These are phyloP conservation scores for Pseudochirops corinnae DNA, from an alignment of 2,797 vertebrate genomes.

Conservation along the genomic window DNA sequence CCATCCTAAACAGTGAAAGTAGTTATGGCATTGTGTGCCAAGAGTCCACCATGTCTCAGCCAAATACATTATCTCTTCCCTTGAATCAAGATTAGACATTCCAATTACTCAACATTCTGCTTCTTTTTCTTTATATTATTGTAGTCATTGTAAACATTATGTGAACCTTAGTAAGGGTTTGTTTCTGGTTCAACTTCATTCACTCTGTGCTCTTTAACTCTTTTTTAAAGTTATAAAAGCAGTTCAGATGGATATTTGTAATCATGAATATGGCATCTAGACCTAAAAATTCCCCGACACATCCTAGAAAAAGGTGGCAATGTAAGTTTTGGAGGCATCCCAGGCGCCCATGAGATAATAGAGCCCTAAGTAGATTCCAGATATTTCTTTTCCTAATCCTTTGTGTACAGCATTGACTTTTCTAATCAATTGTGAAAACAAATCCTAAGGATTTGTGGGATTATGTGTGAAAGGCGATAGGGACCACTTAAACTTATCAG, in stretches of 20 bases:
- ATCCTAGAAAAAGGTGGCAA: not conserved
- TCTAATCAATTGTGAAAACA: conserved; percentile 84
- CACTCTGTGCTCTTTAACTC: not conserved
- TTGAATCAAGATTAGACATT: not conserved
- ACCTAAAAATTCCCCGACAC: not conserved
- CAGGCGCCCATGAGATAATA: conserved; percentile 62
- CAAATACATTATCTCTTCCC: not conserved
- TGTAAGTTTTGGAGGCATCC: conserved; percentile 15
- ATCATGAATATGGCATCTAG: rapidly evolving
- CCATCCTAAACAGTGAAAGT: not conserved
- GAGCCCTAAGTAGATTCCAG: conserved; percentile 75
- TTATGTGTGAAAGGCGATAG: conserved; percentile 80
- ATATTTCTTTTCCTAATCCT: conserved; percentile 83
- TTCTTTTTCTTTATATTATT: not conserved
- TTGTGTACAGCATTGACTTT: conserved; percentile 83
- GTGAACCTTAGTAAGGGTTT: too few relatives aligned
- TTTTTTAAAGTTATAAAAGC: not conserved
- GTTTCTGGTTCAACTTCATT: not conserved
- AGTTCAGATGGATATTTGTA: not conserved
- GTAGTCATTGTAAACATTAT: not conserved
- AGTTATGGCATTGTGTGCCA: not conserved
- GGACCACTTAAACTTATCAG: conserved; percentile 78
- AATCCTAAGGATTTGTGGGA: conserved; percentile 84
- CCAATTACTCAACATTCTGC: not conserved
- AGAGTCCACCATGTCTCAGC: not conserved